A percentile compares a stretch with the other conserved stretches of the same genome.
phyloP scores from a whole-genome alignment of 2,113 vertebrate genomes.

The Sylvietta virens region DNA sequence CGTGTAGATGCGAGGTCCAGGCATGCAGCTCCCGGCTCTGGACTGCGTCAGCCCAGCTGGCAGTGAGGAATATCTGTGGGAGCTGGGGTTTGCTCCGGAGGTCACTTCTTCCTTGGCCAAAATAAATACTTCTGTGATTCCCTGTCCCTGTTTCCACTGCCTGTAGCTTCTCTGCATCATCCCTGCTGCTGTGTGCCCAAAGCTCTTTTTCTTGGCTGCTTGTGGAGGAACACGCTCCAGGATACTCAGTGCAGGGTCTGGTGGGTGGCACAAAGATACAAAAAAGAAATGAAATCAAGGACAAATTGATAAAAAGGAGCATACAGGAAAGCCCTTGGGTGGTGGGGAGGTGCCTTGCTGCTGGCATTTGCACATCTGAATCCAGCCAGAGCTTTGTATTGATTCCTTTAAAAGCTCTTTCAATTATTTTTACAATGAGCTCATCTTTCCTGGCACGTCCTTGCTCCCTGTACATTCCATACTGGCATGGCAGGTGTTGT shows the following conservation, averaged over 20 bases:
- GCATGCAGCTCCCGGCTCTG: background rate
- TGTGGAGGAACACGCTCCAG: background rate
- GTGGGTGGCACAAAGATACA: background rate
- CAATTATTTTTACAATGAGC: slow-evolving; percentile 19
- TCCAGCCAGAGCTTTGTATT: background rate
- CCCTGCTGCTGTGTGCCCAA: background rate
- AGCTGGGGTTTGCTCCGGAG: background rate
- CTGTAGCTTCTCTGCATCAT: background rate
- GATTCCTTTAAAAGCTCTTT: slow-evolving; percentile 13
- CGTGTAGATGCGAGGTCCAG: background rate
- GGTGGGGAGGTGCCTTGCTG: background rate
- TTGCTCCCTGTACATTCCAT: background rate
- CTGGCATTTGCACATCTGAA: background rate
- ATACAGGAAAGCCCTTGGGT: background rate
- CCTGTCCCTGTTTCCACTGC: background rate
- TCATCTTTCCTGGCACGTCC: slow-evolving; percentile 1
- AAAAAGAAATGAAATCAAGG: background rate
- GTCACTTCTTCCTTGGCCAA: background rate
- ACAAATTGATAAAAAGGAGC: background rate
- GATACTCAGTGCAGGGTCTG: background rate
- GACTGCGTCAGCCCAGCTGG: background rate
- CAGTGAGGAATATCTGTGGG: background rate
- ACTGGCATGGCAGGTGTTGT: background rate
- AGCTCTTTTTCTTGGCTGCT: background rate
- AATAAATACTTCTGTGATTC: background rate